Percentiles rank a stretch among this genome's conserved stretches.
Evolutionary conservation across 1,140 invertebrate genomes (phyloP).

Genomic region (Neodiprion virginianus): DNA sequence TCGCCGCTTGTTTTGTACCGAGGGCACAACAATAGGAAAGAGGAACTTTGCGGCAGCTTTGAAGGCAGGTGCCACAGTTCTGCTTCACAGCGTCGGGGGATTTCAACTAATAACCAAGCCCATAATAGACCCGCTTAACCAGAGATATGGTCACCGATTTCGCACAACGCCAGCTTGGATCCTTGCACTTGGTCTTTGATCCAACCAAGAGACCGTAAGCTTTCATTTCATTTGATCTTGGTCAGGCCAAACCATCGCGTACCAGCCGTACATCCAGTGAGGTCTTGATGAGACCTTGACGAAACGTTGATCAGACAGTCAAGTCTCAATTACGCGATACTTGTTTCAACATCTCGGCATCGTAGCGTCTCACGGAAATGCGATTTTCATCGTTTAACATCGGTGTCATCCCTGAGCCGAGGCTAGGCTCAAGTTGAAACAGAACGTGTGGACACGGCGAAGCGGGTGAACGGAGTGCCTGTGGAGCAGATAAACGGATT

Average conservation of each 20-base stretch:
- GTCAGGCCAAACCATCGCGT: too few species aligned
- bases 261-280: too few species aligned
- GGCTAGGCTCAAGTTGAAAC: constrained; percentile 1
- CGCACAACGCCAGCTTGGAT: background rate
- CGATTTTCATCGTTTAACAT: too few species aligned
- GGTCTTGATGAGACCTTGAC: too few species aligned
- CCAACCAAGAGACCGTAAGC: background rate
- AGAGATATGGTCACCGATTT: background rate
- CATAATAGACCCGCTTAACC: constrained; percentile 7
- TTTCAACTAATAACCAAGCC: background rate
- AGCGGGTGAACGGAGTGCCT: constrained; percentile 2
- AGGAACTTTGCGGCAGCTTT: background rate
- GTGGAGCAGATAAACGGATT: constrained; percentile 48
- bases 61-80: constrained; percentile 4
- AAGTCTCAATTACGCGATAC: too few species aligned
- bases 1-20: background rate
- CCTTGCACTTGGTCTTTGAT: background rate
- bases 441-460: constrained; percentile 4
- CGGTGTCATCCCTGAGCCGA: too few species aligned
- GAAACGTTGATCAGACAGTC: too few species aligned
- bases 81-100: background rate
- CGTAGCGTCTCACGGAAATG: too few species aligned
- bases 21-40: background rate
- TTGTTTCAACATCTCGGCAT: too few species aligned
- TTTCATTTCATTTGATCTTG: background rate